phyloP scores from a whole-genome alignment of 2,797 vertebrate genomes.

The Heteromormyrus szaboi region DNA sequence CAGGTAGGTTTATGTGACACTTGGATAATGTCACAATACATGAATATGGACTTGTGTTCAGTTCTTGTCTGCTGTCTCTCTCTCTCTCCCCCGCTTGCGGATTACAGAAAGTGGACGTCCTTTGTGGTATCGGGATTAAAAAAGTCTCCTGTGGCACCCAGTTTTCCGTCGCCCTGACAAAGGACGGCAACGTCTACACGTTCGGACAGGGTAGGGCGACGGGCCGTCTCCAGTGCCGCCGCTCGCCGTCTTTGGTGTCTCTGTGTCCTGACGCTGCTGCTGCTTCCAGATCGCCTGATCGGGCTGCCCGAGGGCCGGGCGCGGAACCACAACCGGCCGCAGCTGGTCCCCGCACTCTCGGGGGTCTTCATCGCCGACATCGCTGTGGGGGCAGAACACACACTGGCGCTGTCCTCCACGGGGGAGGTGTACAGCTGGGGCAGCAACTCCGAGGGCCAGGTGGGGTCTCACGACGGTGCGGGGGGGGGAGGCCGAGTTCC shows the following conservation, averaged over 20 bases:
- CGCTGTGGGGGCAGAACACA: conserved; percentile 72
- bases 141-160: conserved; percentile 76
- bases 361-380: conserved; percentile 69
- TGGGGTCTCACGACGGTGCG: conserved; percentile 19
- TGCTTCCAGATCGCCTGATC: conserved; percentile 65
- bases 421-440: conserved; percentile 75
- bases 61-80: not conserved
- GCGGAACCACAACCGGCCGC: conserved; percentile 73
- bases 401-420: conserved; percentile 60
- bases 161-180: conserved; percentile 72
- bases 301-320: conserved; percentile 72
- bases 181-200: conserved; percentile 71
- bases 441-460: conserved; percentile 76
- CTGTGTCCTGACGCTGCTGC: not conserved
- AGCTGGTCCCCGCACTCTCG: conserved; percentile 62
- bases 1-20: conserved; percentile 48
- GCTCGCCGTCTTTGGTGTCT: not conserved
- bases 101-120: conserved; percentile 69
- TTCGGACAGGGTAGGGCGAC: conserved; percentile 68
- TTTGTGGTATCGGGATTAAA: conserved; percentile 74
- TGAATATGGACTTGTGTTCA: not conserved
- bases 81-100: not conserved
- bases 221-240: not conserved
- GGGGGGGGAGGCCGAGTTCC: not conserved
- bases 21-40: not conserved